Percentiles rank a stretch among this genome's conserved stretches.
phyloP scores from a whole-genome alignment of 1,140 invertebrate species.

The Hycleus phaleratus region DNA sequence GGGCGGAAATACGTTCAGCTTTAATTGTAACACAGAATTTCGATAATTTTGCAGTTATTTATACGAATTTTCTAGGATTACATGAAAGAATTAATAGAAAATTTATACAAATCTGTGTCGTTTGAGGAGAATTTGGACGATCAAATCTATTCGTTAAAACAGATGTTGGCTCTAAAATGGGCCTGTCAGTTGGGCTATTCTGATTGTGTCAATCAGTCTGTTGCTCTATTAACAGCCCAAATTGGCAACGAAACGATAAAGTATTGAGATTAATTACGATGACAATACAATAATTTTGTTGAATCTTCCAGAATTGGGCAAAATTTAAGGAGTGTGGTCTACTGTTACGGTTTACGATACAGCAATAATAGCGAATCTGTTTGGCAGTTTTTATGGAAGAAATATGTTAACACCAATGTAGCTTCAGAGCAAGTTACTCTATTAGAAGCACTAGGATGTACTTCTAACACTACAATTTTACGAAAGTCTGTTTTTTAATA shows the following conservation, averaged over 20 bases:
- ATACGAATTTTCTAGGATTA: not conserved
- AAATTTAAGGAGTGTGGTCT: conserved; percentile 51
- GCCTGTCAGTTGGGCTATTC: conserved; percentile 44
- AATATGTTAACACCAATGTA: conserved; percentile 43
- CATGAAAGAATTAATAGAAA: conserved; percentile 32
- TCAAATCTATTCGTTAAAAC: conserved; percentile 39
- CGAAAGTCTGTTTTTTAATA: too few species aligned
- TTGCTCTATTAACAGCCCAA: conserved; percentile 30
- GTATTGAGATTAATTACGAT: not conserved
- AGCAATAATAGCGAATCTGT: conserved; percentile 31
- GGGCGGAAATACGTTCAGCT: too few species aligned
- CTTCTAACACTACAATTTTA: conserved; percentile 17
- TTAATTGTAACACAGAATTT: conserved; percentile 20
- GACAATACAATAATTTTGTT: not conserved
- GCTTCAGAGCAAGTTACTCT: conserved; percentile 49
- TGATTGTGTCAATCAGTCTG: conserved; percentile 42
- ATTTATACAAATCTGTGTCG: conserved; percentile 56
- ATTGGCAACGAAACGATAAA: not conserved
- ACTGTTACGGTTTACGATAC: conserved; percentile 48
- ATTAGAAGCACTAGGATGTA: conserved; percentile 52
- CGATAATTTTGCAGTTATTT: not conserved
- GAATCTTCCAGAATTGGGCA: conserved; percentile 41
- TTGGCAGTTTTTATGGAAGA: conserved; percentile 46
- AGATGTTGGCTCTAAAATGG: conserved; percentile 42
- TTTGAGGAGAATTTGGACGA: conserved; percentile 13